A percentile compares a stretch with the other conserved stretches of the same genome.
phyloP scores from a whole-genome alignment of 2,888 invertebrate genomes.

The Lagria hirta region DNA sequence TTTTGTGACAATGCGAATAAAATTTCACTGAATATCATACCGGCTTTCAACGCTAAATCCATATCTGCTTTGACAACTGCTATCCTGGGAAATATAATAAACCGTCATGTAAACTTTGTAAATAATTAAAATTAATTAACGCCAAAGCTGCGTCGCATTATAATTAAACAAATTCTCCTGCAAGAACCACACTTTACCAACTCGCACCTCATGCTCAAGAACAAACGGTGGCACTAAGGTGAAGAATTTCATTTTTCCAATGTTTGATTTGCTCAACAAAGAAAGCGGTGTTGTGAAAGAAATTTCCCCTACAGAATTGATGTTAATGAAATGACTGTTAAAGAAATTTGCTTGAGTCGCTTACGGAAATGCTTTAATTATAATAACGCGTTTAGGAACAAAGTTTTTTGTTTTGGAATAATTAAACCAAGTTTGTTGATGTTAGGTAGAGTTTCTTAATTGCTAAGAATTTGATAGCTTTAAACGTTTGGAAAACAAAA shows the following conservation, averaged over 20 bases:
- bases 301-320: conserved; percentile 15
- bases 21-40: conserved; percentile 9
- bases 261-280: conserved; percentile 9
- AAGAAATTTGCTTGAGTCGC: conserved; percentile 6
- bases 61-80: too few relatives aligned
- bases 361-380: conserved; percentile 16
- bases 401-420: conserved; percentile 15
- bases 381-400: conserved; percentile 9
- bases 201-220: conserved; percentile 17
- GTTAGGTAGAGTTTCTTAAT: background rate
- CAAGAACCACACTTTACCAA: conserved; percentile 5
- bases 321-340: conserved; percentile 1
- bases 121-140: conserved; percentile 23
- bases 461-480: conserved; percentile 1
- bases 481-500: too few relatives aligned
- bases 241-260: conserved; percentile 14
- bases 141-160: conserved; percentile 10
- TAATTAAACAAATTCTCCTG: conserved; percentile 15
- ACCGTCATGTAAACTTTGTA: conserved; percentile 16
- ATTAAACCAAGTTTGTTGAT: conserved; percentile 9
- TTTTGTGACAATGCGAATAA: too few relatives aligned
- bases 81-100: conserved; percentile 17
- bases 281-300: too few relatives aligned
- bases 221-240: conserved; percentile 17
- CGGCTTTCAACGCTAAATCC: conserved; percentile 6